Conservation (phyloP, 2,888 invertebrate species). For the Chymomyza amoena region DNA sequence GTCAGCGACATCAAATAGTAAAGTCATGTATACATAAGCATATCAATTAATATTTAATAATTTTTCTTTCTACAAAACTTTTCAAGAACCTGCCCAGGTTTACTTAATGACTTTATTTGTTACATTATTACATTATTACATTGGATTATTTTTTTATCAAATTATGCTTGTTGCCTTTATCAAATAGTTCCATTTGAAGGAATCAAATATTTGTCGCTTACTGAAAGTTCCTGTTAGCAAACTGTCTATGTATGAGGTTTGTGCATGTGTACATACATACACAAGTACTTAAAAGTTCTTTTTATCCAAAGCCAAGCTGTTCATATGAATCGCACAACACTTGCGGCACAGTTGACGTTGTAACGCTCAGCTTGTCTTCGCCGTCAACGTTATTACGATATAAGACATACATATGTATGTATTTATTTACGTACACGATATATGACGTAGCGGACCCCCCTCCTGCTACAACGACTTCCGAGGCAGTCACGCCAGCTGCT, state of each 20-base stretch:
- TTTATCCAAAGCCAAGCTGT: neutral
- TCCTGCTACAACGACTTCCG: constrained; percentile 5
- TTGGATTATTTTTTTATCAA: too few species aligned
- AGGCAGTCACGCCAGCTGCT: constrained; percentile 17
- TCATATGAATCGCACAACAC: neutral
- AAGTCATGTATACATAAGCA: neutral
- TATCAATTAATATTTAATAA: neutral
- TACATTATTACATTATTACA: too few species aligned
- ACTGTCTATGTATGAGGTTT: neutral
- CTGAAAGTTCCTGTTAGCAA: neutral
- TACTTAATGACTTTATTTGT: too few species aligned
- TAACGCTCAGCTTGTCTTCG: neutral
- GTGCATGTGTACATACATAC: too few species aligned
- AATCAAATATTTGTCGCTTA: too few species aligned
- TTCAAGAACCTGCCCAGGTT: too few species aligned
- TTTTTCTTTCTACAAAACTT: neutral
- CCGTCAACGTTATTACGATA: neutral
- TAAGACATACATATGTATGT: neutral
- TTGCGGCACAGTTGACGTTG: neutral
- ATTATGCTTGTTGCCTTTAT: too few species aligned
- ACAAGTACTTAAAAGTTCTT: neutral
- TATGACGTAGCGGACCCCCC: neutral
- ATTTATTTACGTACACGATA: neutral
- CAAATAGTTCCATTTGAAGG: too few species aligned
- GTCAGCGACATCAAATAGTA: neutral